phyloP scores from a whole-genome alignment of 1,140 invertebrate species.

The Leucophenga varia region DNA sequence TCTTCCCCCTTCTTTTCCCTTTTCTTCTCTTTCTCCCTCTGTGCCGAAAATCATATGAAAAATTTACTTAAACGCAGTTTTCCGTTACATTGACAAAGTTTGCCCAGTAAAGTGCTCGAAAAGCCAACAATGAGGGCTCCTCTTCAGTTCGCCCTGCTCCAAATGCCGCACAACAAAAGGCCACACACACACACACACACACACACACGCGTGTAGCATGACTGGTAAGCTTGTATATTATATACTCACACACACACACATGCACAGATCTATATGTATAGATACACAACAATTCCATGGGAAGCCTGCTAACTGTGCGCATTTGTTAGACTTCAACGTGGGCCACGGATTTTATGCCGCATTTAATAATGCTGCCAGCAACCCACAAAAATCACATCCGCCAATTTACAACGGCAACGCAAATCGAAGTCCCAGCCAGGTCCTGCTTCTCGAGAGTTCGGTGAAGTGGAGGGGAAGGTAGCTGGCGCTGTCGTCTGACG shows the following conservation, averaged over 20 bases:
- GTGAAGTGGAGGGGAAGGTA: slow-evolving; percentile 1
- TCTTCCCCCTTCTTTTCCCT: too few relatives aligned
- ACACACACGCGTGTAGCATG: too few relatives aligned
- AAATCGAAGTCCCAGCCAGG: slow-evolving; percentile 30
- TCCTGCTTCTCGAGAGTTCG: too few relatives aligned
- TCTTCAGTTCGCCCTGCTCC: slow-evolving; percentile 8
- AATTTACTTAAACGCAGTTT: slow-evolving; percentile 52
- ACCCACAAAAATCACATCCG: slow-evolving; percentile 51
- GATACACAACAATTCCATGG: too few relatives aligned
- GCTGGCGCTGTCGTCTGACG: slow-evolving; percentile 28
- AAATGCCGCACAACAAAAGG: slow-evolving; percentile 23
- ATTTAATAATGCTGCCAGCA: slow-evolving; percentile 53
- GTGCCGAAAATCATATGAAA: slow-evolving; percentile 26
- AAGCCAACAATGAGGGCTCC: slow-evolving; percentile 34
- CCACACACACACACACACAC: too few relatives aligned
- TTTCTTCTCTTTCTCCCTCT: too few relatives aligned
- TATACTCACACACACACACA: too few relatives aligned
- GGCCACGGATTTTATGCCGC: slow-evolving; percentile 44
- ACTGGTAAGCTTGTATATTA: too few relatives aligned
- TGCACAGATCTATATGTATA: slow-evolving; percentile 5
- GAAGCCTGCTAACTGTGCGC: slow-evolving; percentile 46
- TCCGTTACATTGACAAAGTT: slow-evolving; percentile 52
- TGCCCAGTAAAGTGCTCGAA: slow-evolving; percentile 28
- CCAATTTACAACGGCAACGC: slow-evolving; percentile 46
- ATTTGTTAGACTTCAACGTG: slow-evolving; percentile 46